Conservation (phyloP, 2,888 invertebrate species). For the Nomada ruficornis region DNA sequence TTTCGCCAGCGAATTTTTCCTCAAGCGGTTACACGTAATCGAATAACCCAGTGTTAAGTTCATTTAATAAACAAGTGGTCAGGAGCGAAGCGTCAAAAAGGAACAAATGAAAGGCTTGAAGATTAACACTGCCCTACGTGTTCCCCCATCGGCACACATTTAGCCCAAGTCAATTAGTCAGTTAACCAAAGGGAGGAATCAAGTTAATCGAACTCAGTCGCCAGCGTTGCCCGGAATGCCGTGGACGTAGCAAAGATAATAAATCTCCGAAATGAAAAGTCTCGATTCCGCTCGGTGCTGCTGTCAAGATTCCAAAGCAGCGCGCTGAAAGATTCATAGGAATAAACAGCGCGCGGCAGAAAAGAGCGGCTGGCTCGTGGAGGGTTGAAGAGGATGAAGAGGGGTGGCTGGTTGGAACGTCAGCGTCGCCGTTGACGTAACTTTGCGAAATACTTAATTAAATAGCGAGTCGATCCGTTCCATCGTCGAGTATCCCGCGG, state of each 20-base stretch:
- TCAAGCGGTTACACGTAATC: no score
- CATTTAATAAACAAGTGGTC: no score
- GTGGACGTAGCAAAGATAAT: not conserved
- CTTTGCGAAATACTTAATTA: slow-evolving; percentile 77
- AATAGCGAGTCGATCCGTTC: slow-evolving; percentile 73
- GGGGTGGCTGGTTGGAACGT: slow-evolving; percentile 41
- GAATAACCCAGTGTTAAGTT: no score
- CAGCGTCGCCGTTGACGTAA: slow-evolving; percentile 67
- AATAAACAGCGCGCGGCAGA: slow-evolving; percentile 48
- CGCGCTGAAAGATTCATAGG: slow-evolving; percentile 72
- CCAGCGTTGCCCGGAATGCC: not conserved
- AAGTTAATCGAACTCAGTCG: slow-evolving; percentile 13
- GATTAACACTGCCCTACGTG: no score
- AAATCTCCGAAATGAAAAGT: slow-evolving; percentile 44
- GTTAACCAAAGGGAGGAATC: no score
- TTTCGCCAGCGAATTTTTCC: no score
- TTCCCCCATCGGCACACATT: no score
- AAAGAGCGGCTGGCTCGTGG: slow-evolving; percentile 32
- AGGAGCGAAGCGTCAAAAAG: no score
- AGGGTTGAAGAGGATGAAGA: not conserved
- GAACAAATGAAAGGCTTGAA: no score
- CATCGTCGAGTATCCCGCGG: slow-evolving; percentile 67
- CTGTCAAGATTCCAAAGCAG: slow-evolving; percentile 61
- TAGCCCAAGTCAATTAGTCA: no score
- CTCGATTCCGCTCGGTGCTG: slow-evolving; percentile 2